A percentile compares a stretch with the other conserved stretches of the same genome.
These are phyloP conservation scores for Cephus pulcher DNA, from an alignment of 2,888 invertebrate genomes.

Conservation along the genomic window DNA sequence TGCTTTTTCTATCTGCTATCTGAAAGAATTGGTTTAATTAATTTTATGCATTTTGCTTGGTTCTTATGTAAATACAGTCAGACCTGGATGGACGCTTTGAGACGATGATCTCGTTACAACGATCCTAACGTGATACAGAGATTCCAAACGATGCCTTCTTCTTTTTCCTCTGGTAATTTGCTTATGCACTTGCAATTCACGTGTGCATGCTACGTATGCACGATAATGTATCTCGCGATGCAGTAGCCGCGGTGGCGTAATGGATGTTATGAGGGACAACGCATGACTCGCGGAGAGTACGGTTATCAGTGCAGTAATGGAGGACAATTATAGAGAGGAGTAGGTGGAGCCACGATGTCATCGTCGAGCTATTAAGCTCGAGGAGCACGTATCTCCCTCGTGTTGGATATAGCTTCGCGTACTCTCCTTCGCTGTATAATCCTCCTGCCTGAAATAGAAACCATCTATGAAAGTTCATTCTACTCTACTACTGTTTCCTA, in stretches of 20 bases:
- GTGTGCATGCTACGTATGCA: not conserved
- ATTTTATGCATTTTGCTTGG: not conserved
- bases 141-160: conserved; percentile 34
- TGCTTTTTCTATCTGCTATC: not conserved
- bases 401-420: not conserved
- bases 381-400: conserved; percentile 35
- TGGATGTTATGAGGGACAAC: conserved; percentile 41
- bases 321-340: conserved; percentile 48
- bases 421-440: not conserved
- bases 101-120: conserved; percentile 42
- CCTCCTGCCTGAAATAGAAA: not conserved
- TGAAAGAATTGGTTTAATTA: not conserved
- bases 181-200: not conserved
- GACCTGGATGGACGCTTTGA: not conserved
- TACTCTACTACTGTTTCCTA: not conserved
- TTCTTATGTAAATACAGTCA: not conserved
- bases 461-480: not conserved
- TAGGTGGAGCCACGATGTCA: conserved; percentile 45
- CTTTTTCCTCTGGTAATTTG: not conserved
- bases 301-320: conserved; percentile 39
- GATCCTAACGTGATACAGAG: conserved; percentile 43
- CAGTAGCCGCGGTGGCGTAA: conserved; percentile 29
- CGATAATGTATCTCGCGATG: conserved; percentile 1
- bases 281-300: conserved; percentile 11
- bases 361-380: conserved; percentile 40